Evolutionary conservation across 2,888 invertebrate species (phyloP), one percentile per base, ranked within the genome.

Genomic region (Agriopis leucophaearia): DNA sequence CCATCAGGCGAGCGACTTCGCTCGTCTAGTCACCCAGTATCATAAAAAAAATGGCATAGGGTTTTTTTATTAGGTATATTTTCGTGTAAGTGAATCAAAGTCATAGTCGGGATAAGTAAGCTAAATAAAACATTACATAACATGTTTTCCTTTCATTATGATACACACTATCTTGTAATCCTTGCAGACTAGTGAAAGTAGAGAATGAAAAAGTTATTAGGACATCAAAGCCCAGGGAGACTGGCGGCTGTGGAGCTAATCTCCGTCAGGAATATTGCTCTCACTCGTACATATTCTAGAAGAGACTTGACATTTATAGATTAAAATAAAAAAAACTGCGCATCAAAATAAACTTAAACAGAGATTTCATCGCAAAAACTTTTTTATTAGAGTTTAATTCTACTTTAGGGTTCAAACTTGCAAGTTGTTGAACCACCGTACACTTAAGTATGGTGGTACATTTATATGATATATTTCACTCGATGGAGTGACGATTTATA

Each of bases 201-300:
- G 78, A 78, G 78, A 81, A 79, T 80, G 77, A 81, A 84, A 84
- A 85, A 82, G 84, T 86, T 88, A 88, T 86, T 85, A 85, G 81
- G 80, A 81, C 82, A 81, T 83, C 87, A 86, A 84, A 85, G 82
- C 78, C 77, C 75, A 71, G 69, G 45, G 78, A 79, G 85, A 83
- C 81, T 82, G 81, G 81, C 78, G 83, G 84, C 82, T 84, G 78
- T 78, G 70, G 75, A 81, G 81, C 81, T 88, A 84, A 86, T 86
- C 81, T 85, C 80, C 81, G 78, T 72, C 78, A 75, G 75, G 79
- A 79, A 80, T 81, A 76, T 77, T 72, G 72, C 67, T 52, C 18
- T 18, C 8, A 50, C 55, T 73, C 44, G 55, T 18, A 54, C 3
- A 4, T 0, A 51, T 16, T 66, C 85, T 88, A 66, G 87, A 88